Evolutionary conservation across 2,888 invertebrate genomes (phyloP).

Genomic region (Spisula subtruncata): DNA sequence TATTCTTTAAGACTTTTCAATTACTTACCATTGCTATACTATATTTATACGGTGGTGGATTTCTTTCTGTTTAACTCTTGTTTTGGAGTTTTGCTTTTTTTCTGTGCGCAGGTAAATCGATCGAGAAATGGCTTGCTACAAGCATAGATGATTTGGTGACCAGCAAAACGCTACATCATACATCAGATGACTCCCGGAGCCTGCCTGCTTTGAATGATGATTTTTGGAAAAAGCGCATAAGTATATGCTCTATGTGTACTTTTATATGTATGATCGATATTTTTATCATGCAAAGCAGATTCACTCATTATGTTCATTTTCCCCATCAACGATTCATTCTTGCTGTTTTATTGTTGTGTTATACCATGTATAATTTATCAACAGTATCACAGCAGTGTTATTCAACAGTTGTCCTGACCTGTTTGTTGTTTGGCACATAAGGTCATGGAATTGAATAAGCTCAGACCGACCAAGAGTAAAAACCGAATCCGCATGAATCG

Average conservation of each 20-base stretch:
- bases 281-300: conserved; percentile 17
- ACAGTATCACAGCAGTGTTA: too few relatives aligned
- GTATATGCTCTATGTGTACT: conserved; percentile 41
- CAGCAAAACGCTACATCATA: conserved; percentile 38
- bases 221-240: conserved; percentile 66
- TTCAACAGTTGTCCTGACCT: too few relatives aligned
- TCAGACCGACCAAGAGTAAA: too few relatives aligned
- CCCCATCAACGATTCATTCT: too few relatives aligned
- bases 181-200: conserved; percentile 49
- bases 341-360: too few relatives aligned
- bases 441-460: too few relatives aligned
- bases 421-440: too few relatives aligned
- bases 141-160: conserved; percentile 50
- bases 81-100: conserved; percentile 33
- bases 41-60: background rate
- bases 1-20: too few relatives aligned
- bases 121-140: conserved; percentile 52
- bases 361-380: too few relatives aligned
- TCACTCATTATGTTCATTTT: background rate
- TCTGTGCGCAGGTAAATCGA: conserved; percentile 51
- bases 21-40: background rate
- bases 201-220: conserved; percentile 63
- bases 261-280: conserved; percentile 5
- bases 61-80: background rate
- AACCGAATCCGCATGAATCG: too few relatives aligned